phyloP scores from a whole-genome alignment of 2,888 invertebrate genomes.

The Dynastes hyllus region DNA sequence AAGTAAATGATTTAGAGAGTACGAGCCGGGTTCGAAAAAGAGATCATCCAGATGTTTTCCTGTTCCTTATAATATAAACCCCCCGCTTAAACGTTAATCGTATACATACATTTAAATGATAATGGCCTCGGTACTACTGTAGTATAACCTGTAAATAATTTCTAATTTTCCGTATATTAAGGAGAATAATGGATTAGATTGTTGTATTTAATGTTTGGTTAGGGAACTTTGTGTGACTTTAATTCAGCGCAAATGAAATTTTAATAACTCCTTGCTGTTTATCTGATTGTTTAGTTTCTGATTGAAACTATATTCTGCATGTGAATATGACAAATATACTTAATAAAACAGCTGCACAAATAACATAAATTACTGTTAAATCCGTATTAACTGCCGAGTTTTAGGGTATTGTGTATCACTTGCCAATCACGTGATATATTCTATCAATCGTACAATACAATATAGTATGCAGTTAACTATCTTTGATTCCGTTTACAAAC shows the following conservation, averaged over 20 bases:
- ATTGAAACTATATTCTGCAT: not conserved
- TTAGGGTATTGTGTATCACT: too few species aligned
- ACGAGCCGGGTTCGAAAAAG: constrained; percentile 39
- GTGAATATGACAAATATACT: too few species aligned
- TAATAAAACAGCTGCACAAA: too few species aligned
- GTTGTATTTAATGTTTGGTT: not conserved
- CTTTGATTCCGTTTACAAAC: too few species aligned
- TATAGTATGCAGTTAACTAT: too few species aligned
- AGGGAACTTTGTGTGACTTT: not conserved
- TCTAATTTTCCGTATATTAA: constrained; percentile 15
- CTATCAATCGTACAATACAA: too few species aligned
- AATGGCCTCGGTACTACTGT: not conserved
- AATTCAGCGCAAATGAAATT: not conserved
- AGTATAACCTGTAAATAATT: constrained; percentile 34
- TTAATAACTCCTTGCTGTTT: not conserved
- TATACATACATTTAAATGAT: constrained; percentile 31
- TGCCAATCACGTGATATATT: too few species aligned
- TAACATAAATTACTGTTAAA: too few species aligned
- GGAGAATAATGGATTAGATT: constrained; percentile 14
- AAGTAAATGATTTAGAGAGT: constrained; percentile 49
- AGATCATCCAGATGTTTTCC: constrained; percentile 43
- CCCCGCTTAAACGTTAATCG: not conserved
- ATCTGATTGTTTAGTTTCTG: not conserved
- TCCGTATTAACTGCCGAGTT: too few species aligned
- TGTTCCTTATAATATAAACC: constrained; percentile 31